These are phyloP conservation scores for Natrix natrix DNA, from an alignment of 2,797 vertebrate genomes.

Conservation along the genomic window DNA sequence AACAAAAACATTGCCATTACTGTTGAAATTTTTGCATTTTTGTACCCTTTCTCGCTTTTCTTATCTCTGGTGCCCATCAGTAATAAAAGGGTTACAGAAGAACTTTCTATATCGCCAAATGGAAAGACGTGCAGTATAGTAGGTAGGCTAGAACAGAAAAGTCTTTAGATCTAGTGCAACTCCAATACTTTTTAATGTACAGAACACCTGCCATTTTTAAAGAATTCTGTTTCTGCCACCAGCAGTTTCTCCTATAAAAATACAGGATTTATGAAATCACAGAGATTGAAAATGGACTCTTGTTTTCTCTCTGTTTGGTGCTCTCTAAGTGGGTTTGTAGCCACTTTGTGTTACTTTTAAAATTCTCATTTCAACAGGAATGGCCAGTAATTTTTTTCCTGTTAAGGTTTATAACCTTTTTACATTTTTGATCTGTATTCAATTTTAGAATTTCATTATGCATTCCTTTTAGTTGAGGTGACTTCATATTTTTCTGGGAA, in stretches of 20 bases:
- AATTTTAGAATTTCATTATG: conserved; percentile 86
- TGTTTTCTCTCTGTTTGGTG: conserved; percentile 83
- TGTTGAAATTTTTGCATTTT: conserved; percentile 84
- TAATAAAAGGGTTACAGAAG: conserved; percentile 80
- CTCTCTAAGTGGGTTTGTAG: conserved; percentile 81
- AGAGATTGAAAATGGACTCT: conserved; percentile 78
- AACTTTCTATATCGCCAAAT: conserved; percentile 76
- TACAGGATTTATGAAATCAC: conserved; percentile 80
- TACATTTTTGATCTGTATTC: conserved; percentile 84
- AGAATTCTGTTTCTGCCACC: conserved; percentile 81
- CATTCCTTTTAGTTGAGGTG: conserved; percentile 93
- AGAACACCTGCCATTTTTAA: conserved; percentile 79
- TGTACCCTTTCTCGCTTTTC: conserved; percentile 84
- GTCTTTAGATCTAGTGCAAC: conserved; percentile 79
- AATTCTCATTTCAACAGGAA: conserved; percentile 87
- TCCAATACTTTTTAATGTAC: conserved; percentile 73
- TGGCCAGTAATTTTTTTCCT: conserved; percentile 88
- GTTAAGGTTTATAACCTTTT: conserved; percentile 91
- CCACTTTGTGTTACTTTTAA: conserved; percentile 83
- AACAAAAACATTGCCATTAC: conserved; percentile 92
- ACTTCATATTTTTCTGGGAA: conserved; percentile 81
- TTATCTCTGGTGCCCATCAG: conserved; percentile 80
- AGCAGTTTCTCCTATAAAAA: conserved; percentile 78
- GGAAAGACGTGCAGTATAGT: conserved; percentile 69
- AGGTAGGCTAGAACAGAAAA: conserved; percentile 79